Conservation (phyloP, 2,888 invertebrate genomes). For the Proisotoma minuta region DNA sequence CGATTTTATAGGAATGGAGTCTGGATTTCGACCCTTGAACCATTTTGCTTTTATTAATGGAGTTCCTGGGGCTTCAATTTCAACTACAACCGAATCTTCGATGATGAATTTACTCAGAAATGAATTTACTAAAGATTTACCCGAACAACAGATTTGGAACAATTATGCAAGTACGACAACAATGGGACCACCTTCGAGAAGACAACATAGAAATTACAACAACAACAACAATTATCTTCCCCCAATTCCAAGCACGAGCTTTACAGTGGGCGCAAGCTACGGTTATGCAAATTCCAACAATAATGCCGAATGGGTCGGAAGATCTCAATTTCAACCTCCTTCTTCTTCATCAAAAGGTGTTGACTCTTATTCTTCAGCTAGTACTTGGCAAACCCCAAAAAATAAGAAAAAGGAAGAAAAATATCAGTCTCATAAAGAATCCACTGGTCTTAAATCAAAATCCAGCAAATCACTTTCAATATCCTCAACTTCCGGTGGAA, state of each 20-base stretch:
- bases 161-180: no score
- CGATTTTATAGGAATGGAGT: constrained; percentile 35
- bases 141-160: no score
- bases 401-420: constrained; percentile 8
- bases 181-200: no score
- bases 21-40: constrained; percentile 41
- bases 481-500: constrained; percentile 11
- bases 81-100: constrained; percentile 8
- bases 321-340: not conserved
- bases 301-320: not conserved
- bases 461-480: not conserved
- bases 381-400: not conserved
- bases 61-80: constrained; percentile 16
- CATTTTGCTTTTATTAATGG: constrained; percentile 33
- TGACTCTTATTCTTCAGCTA: not conserved
- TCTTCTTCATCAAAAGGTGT: not conserved
- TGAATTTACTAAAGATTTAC: constrained; percentile 8
- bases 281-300: not conserved
- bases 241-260: not conserved
- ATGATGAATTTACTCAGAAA: constrained; percentile 2
- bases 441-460: not conserved
- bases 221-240: not conserved
- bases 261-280: not conserved
- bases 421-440: not conserved
- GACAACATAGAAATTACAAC: not conserved